Evolutionary conservation across 2,797 vertebrate genomes (phyloP).

Genomic region (Rhadinocentrus ornatus): DNA sequence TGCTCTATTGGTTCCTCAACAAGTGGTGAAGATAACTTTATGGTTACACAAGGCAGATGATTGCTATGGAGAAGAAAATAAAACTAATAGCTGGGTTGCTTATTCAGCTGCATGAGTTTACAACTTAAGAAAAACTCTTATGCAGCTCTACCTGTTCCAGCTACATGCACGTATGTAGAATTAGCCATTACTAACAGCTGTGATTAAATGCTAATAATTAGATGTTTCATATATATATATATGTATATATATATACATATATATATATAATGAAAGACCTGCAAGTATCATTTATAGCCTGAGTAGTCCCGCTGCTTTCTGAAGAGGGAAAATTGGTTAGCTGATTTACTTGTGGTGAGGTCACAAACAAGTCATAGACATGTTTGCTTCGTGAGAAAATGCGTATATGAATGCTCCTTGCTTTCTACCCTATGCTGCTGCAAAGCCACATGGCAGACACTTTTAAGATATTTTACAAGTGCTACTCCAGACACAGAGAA

Average conservation of each 20-base stretch:
- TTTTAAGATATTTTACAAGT: conserved; percentile 71
- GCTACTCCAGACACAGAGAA: conserved; percentile 64
- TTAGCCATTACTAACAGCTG: not conserved
- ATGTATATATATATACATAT: too few relatives aligned
- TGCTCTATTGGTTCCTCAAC: conserved; percentile 61
- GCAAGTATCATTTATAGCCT: conserved; percentile 39
- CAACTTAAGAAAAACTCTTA: not conserved
- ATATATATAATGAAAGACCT: conserved; percentile 38
- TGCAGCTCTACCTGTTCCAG: too few relatives aligned
- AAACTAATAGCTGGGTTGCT: conserved; percentile 20
- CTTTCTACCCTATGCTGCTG: conserved; percentile 51
- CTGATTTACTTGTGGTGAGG: conserved; percentile 69
- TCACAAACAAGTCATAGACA: conserved; percentile 74
- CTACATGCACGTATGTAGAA: not conserved
- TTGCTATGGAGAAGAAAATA: conserved; percentile 31
- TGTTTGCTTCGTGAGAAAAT: conserved; percentile 65
- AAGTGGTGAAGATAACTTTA: conserved; percentile 61
- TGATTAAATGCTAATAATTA: not conserved
- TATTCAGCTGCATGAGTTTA: not conserved
- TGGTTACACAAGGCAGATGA: conserved; percentile 54
- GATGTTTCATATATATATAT: not conserved
- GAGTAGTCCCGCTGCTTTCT: conserved; percentile 39
- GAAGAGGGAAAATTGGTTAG: conserved; percentile 53
- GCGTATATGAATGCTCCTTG: conserved; percentile 27
- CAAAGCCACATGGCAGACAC: conserved; percentile 72